These are phyloP conservation scores for Himantopus leucocephalus DNA, from an alignment of 2,113 vertebrate genomes.

Conservation along the genomic window DNA sequence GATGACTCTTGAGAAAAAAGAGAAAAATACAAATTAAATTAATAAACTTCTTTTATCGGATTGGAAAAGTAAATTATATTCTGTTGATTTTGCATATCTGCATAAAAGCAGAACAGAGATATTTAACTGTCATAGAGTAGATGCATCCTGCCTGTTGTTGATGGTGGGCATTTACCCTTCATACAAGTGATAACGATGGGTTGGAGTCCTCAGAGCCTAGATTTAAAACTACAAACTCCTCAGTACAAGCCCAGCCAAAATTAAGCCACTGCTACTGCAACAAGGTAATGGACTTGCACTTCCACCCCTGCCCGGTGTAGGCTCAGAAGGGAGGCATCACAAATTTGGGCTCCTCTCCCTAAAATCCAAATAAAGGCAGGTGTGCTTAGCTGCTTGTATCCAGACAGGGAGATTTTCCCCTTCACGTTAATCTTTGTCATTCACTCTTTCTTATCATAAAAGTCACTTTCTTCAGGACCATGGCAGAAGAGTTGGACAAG, in stretches of 20 bases:
- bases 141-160: not conserved
- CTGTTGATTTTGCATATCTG: not conserved
- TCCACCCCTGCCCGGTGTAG: not conserved
- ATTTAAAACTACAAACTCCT: not conserved
- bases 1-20: not conserved
- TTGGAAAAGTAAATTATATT: not conserved
- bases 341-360: not conserved
- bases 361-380: not conserved
- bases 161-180: not conserved
- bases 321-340: accelerated
- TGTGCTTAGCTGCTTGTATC: not conserved
- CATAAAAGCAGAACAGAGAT: not conserved
- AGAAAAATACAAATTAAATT: not conserved
- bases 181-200: accelerated
- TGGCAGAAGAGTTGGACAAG: not conserved
- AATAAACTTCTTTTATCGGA: not conserved
- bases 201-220: not conserved
- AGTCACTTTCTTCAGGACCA: not conserved
- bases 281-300: not conserved
- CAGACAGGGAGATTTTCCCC: not conserved
- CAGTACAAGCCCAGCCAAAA: not conserved
- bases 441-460: not conserved
- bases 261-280: not conserved
- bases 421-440: not conserved
- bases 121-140: not conserved